These are phyloP conservation scores for Cheilosia variabilis DNA, from an alignment of 2,888 invertebrate species.

Conservation along the genomic window DNA sequence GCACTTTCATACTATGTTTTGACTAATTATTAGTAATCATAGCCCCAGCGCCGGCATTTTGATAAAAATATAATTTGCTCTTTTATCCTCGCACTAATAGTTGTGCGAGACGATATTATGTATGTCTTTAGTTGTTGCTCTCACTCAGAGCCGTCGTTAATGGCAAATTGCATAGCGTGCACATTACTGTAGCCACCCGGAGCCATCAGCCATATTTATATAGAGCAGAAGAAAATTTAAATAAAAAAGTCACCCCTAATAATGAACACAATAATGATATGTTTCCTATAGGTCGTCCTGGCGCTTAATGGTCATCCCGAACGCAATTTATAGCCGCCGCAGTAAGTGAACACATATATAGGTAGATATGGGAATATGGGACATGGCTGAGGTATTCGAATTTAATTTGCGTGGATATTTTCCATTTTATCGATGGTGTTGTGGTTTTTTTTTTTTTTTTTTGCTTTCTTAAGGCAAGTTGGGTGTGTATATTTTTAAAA, in stretches of 20 bases:
- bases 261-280: slow-evolving; percentile 40
- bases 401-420: slow-evolving; percentile 36
- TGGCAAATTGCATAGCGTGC: slow-evolving; percentile 57
- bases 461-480: neutral
- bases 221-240: slow-evolving; percentile 31
- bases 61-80: slow-evolving; percentile 23
- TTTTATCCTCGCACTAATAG: slow-evolving; percentile 8
- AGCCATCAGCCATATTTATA: neutral
- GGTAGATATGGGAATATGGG: neutral
- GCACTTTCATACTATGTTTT: neutral
- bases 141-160: slow-evolving; percentile 41
- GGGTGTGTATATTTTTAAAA: slow-evolving; percentile 21
- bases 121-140: neutral
- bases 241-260: slow-evolving; percentile 49
- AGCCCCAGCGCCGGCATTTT: neutral
- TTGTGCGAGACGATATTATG: neutral
- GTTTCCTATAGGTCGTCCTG: slow-evolving; percentile 25
- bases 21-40: slow-evolving; percentile 14
- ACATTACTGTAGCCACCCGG: slow-evolving; percentile 23
- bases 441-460: slow-evolving; percentile 19
- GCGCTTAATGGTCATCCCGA: slow-evolving; percentile 52
- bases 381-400: slow-evolving; percentile 1
- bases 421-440: neutral
- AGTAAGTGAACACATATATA: slow-evolving; percentile 31
- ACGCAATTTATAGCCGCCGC: slow-evolving; percentile 51